phyloP scores from a whole-genome alignment of 2,113 vertebrate genomes.

The Nothoprocta pentlandii region DNA sequence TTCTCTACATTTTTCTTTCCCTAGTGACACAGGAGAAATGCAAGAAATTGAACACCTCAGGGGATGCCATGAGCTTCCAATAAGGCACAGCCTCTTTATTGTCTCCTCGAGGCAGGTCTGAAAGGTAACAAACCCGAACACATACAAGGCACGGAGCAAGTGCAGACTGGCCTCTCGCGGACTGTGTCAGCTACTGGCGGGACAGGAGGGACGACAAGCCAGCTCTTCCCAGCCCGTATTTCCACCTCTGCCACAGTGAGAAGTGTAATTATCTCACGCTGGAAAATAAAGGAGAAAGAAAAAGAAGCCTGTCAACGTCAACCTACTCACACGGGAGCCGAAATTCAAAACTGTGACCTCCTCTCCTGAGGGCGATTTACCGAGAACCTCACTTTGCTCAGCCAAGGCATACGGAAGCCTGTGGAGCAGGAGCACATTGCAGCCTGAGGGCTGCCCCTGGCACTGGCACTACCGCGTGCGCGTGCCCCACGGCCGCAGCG shows the following conservation, averaged over 20 bases:
- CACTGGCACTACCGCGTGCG: accelerated
- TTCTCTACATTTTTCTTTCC: not conserved
- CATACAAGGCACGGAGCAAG: not conserved
- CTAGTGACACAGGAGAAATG: not conserved
- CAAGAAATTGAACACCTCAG: not conserved
- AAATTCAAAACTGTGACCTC: not conserved
- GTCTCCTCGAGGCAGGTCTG: slow-evolving; percentile 1
- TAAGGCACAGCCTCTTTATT: slow-evolving; percentile 58
- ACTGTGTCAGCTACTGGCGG: slow-evolving; percentile 17
- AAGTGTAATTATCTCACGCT: slow-evolving; percentile 58
- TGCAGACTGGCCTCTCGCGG: not conserved
- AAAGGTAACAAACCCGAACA: not conserved
- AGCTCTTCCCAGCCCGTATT: slow-evolving; percentile 10
- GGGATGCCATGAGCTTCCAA: slow-evolving; percentile 20
- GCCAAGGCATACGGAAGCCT: not conserved
- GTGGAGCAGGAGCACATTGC: not conserved
- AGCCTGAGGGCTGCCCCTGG: not conserved
- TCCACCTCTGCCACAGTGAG: slow-evolving; percentile 58
- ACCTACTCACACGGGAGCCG: not conserved
- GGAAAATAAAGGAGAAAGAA: slow-evolving; percentile 63
- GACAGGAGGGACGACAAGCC: slow-evolving; percentile 6
- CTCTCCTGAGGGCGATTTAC: accelerated
- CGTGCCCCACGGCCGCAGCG: not conserved
- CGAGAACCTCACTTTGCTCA: not conserved
- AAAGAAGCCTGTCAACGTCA: slow-evolving; percentile 18